Evolutionary conservation across 2,888 invertebrate species (phyloP).

Genomic region (Eulithis testata): DNA sequence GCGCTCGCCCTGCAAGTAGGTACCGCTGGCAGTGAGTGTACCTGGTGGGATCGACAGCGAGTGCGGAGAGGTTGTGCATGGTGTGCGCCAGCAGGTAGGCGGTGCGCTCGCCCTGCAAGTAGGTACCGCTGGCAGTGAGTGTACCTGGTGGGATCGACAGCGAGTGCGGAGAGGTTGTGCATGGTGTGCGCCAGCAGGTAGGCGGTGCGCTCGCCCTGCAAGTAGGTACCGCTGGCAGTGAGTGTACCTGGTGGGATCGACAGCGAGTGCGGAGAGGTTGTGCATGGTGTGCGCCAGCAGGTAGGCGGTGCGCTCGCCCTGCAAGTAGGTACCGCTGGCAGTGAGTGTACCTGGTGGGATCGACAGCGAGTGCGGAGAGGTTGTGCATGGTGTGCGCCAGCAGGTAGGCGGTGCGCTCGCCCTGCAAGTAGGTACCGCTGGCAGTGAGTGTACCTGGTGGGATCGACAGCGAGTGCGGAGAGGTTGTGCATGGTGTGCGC

Average conservation of each 20-base stretch:
- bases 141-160: conserved; percentile 86
- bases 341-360: conserved; percentile 84
- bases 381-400: conserved; percentile 87
- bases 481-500: conserved; percentile 87
- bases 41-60: conserved; percentile 87
- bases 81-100: conserved; percentile 86
- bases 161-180: conserved; percentile 86
- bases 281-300: conserved; percentile 86
- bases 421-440: no score
- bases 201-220: conserved; percentile 89
- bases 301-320: conserved; percentile 87
- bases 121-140: no score
- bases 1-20: conserved; percentile 89
- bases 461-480: conserved; percentile 89
- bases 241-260: conserved; percentile 85
- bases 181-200: conserved; percentile 86
- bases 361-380: conserved; percentile 88
- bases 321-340: no score
- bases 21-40: no score
- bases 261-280: conserved; percentile 87
- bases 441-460: conserved; percentile 71
- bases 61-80: conserved; percentile 85
- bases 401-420: conserved; percentile 85
- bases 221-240: no score
- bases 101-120: conserved; percentile 89